These are phyloP conservation scores for Paralvinella palmiformis DNA, from an alignment of 1,140 invertebrate species.

Conservation along the genomic window DNA sequence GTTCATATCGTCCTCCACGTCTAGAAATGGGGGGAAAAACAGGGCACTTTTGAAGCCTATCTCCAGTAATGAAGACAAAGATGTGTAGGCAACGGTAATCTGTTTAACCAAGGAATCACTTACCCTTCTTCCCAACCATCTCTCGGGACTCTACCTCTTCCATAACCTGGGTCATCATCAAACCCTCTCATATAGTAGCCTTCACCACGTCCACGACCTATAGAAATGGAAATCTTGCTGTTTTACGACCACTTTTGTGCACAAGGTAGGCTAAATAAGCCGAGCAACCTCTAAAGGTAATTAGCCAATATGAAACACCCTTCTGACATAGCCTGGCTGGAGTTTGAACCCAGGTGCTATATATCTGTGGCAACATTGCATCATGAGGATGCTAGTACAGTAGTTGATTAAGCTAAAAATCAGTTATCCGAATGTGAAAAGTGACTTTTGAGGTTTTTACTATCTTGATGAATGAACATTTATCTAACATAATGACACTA, in stretches of 20 bases:
- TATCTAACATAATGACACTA: neutral
- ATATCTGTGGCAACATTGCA: neutral
- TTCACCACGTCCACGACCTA: constrained; percentile 50
- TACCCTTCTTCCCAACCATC: constrained; percentile 51
- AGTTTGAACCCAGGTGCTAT: too few species aligned
- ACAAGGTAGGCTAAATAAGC: too few species aligned
- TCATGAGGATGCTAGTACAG: neutral
- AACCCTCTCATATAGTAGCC: constrained; percentile 47
- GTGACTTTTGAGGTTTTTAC: neutral
- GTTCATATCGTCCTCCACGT: constrained; percentile 21
- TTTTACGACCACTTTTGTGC: too few species aligned
- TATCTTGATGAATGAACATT: neutral
- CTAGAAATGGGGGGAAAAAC: neutral
- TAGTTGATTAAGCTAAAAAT: neutral
- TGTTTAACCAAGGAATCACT: constrained; percentile 17
- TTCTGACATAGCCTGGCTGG: too few species aligned
- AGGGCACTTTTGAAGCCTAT: neutral
- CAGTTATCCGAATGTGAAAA: neutral
- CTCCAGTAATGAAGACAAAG: neutral
- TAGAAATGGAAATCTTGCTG: constrained; percentile 18
- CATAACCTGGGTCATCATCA: constrained; percentile 43
- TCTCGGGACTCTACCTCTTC: constrained; percentile 37
- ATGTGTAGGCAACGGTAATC: neutral
- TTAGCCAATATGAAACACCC: too few species aligned
- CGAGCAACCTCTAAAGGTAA: too few species aligned